Conservation (phyloP, 2,797 vertebrate species). For the Etheostoma perlongum region DNA sequence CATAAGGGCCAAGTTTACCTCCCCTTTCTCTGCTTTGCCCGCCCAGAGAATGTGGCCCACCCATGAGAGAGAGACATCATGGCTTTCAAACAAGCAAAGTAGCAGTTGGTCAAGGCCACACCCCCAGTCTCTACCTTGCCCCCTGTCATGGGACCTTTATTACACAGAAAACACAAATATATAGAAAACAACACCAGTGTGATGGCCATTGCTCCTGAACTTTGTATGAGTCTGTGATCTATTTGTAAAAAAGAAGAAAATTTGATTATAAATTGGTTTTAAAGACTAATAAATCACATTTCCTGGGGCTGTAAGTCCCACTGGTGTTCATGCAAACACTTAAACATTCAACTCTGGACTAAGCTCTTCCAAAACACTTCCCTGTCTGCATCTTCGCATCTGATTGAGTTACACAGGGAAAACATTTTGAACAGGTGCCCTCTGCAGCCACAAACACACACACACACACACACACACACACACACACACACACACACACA, state of each 20-base stretch:
- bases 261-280: slow-evolving; percentile 1
- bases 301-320: slow-evolving; percentile 13
- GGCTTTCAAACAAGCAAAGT: too few species aligned
- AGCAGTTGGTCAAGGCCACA: too few species aligned
- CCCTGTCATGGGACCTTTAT: too few species aligned
- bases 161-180: slow-evolving; percentile 16
- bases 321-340: slow-evolving; percentile 27
- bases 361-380: slow-evolving; percentile 42
- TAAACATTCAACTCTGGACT: slow-evolving; percentile 33
- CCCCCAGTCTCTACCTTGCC: too few species aligned
- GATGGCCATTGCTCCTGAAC: background rate
- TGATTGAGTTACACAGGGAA: slow-evolving; percentile 76
- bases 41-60: too few species aligned
- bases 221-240: background rate
- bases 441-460: slow-evolving; percentile 20
- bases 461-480: slow-evolving; percentile 29
- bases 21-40: too few species aligned
- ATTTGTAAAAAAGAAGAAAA: background rate
- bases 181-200: background rate
- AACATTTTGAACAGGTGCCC: slow-evolving; percentile 80
- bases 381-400: slow-evolving; percentile 48
- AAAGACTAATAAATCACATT: slow-evolving; percentile 20
- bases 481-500: slow-evolving; percentile 29
- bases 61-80: too few species aligned
- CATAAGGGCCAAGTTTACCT: too few species aligned